phyloP scores from a whole-genome alignment of 2,888 invertebrate genomes.

The Coelinius sp. region DNA sequence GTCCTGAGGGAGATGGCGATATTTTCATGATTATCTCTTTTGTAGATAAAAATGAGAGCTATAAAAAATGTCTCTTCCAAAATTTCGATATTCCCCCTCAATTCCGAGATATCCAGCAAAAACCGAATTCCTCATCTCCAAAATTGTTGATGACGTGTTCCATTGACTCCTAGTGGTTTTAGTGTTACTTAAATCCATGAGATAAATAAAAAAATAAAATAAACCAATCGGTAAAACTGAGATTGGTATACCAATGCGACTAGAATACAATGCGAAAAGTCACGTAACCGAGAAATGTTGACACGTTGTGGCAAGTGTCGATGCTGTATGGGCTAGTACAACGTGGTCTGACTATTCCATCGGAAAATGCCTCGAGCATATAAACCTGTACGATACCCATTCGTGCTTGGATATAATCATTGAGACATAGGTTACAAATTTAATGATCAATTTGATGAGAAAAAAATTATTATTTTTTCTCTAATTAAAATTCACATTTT shows the following conservation, averaged over 20 bases:
- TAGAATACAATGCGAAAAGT: slow-evolving; percentile 3
- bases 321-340: slow-evolving; percentile 8
- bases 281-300: slow-evolving; percentile 25
- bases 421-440: background rate
- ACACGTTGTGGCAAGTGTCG: slow-evolving; percentile 24
- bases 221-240: slow-evolving; percentile 3
- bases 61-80: no score
- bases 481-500: no score
- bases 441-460: slow-evolving; percentile 32
- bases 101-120: no score
- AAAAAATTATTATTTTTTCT: no score
- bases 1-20: background rate
- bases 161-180: slow-evolving; percentile 5
- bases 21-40: no score
- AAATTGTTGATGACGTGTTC: background rate
- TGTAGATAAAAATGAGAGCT: no score
- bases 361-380: slow-evolving; percentile 4
- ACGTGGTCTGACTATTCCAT: slow-evolving; percentile 22
- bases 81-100: no score
- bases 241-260: slow-evolving; percentile 8
- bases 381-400: background rate
- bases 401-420: background rate
- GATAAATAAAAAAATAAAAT: slow-evolving; percentile 20
- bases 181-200: slow-evolving; percentile 1
- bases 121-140: no score